Evolutionary conservation across 2,113 vertebrate species (phyloP).

Genomic region (Stegostoma tigrinum): DNA sequence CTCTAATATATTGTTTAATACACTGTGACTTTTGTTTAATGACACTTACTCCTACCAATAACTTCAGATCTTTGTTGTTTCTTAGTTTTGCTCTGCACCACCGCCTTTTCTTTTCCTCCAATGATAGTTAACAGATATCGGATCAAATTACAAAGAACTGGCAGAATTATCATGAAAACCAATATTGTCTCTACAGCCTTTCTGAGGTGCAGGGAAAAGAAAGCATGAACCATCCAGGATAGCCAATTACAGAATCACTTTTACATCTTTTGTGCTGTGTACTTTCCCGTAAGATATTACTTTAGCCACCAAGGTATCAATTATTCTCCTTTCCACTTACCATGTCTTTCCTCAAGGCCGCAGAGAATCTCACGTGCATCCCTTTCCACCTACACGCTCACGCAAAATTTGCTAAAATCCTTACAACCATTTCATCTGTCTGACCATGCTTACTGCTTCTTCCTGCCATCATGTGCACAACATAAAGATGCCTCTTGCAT

Average conservation of each 20-base stretch:
- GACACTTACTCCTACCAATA: too few relatives aligned
- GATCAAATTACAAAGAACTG: not conserved
- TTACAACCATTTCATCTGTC: not conserved
- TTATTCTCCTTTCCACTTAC: not conserved
- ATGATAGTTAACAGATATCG: not conserved
- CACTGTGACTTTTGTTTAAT: too few relatives aligned
- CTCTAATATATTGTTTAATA: too few relatives aligned
- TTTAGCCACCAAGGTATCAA: not conserved
- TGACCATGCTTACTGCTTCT: not conserved
- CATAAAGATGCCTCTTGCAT: not conserved
- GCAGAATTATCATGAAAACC: not conserved
- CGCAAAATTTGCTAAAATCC: not conserved
- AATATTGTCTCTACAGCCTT: not conserved
- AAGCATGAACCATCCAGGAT: not conserved
- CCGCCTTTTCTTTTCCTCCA: not conserved
- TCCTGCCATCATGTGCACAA: not conserved
- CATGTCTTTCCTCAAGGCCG: not conserved
- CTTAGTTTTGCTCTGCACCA: too few relatives aligned
- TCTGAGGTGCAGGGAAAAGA: not conserved
- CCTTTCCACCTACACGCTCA: not conserved
- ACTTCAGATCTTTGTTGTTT: too few relatives aligned
- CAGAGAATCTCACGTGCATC: not conserved
- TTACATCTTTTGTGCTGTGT: not conserved
- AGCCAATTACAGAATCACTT: not conserved
- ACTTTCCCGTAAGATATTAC: not conserved